These are phyloP conservation scores for Lochmaea crataegi DNA, from an alignment of 2,888 invertebrate genomes.

Conservation along the genomic window DNA sequence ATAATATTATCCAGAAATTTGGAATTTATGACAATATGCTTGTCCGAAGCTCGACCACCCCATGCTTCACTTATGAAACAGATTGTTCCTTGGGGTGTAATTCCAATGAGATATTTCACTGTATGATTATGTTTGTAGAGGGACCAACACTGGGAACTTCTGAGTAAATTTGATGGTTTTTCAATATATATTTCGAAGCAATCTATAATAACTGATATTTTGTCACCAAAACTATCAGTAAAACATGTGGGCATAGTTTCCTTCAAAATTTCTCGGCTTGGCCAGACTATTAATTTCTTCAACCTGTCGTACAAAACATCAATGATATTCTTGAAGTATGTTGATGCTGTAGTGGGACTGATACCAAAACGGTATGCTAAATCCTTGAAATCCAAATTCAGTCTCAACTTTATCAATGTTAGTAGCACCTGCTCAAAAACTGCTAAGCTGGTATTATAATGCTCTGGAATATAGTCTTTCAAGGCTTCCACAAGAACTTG, in stretches of 20 bases:
- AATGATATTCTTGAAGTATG: slow-evolving; percentile 18
- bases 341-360: slow-evolving; percentile 24
- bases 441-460: slow-evolving; percentile 9
- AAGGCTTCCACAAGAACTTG: slow-evolving; percentile 7
- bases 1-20: no score
- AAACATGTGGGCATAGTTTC: slow-evolving; percentile 39
- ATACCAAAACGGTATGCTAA: slow-evolving; percentile 30
- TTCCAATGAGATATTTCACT: slow-evolving; percentile 42
- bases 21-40: slow-evolving; percentile 5
- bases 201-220: slow-evolving; percentile 36
- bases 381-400: slow-evolving; percentile 37
- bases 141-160: slow-evolving; percentile 36
- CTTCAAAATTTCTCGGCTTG: slow-evolving; percentile 22
- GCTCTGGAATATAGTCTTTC: slow-evolving; percentile 8
- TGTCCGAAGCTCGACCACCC: slow-evolving; percentile 17
- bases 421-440: slow-evolving; percentile 25
- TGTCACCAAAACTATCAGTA: slow-evolving; percentile 34
- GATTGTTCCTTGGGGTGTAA: slow-evolving; percentile 35
- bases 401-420: slow-evolving; percentile 32
- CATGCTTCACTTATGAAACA: slow-evolving; percentile 20
- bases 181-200: slow-evolving; percentile 41
- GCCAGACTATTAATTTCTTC: slow-evolving; percentile 40
- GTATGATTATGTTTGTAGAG: slow-evolving; percentile 42
- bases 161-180: slow-evolving; percentile 26
- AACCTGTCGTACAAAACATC: slow-evolving; percentile 22